These are phyloP conservation scores for Capra hircus DNA, from an alignment of 2,113 vertebrate species.

Conservation along the genomic window DNA sequence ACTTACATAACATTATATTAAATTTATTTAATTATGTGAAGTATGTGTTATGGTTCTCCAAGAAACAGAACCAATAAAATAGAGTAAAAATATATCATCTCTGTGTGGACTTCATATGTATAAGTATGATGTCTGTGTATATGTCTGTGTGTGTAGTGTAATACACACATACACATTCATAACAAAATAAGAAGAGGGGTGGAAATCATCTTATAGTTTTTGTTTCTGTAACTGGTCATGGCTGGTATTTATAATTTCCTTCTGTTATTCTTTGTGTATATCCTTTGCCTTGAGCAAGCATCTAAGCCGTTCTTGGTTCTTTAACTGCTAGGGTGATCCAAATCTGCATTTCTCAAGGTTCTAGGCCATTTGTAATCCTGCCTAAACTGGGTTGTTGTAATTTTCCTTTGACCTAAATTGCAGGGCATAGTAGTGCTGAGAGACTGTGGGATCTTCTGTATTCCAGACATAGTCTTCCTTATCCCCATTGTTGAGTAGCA, in stretches of 20 bases:
- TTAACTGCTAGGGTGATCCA: neutral
- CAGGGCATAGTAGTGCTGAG: neutral
- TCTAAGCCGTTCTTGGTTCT: neutral
- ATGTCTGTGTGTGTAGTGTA: neutral
- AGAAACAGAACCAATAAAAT: neutral
- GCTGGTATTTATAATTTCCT: neutral
- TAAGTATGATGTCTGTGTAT: neutral
- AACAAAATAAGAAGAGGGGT: neutral
- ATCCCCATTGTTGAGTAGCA: neutral
- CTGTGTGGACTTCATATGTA: neutral
- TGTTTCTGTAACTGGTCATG: neutral
- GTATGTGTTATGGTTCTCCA: neutral
- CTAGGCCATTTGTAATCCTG: neutral
- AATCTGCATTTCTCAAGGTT: neutral
- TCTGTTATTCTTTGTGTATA: neutral
- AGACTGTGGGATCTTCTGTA: neutral
- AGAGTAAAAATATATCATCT: neutral
- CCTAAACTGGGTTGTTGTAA: neutral
- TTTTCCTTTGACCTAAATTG: neutral
- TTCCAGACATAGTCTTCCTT: neutral
- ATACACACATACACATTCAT: neutral
- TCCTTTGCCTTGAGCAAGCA: neutral
- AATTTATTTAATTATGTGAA: neutral
- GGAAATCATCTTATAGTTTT: neutral
- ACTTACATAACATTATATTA: neutral